Base-by-base conservation (phyloP, 2,888 invertebrate species). In the Syritta pipiens region DNA sequence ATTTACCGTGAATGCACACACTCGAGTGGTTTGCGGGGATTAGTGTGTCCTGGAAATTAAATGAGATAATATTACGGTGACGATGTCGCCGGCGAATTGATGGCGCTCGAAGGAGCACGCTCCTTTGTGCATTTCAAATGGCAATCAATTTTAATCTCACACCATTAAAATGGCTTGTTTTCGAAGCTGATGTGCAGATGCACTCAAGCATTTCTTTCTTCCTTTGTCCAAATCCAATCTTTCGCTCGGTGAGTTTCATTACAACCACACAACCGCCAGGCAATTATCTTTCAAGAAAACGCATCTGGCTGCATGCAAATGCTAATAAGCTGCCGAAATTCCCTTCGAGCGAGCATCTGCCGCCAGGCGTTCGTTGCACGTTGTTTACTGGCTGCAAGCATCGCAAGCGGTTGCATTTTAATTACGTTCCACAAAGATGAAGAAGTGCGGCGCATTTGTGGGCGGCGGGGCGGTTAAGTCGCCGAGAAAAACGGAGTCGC, bases 1-100 rank as follows among this genome's bases (percentile, higher is more conserved):
- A 69, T 62, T 62, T 35, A 49, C 20, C 55, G 17, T 35, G 55
- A 69, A 75, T 68, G 75, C 55, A 35, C 49, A n/a, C n/a, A 57
- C 62, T 55, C 48, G 42, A 69, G 75, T 35, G 62, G 35, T 44
- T 42, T 55, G 48, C 42, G 12, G 28, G 48, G 60, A 68, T 53
- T 55, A n/a, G n/a, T 67, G 68, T 60, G 74, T 55, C 68, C 28
- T 60, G 53, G 26, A 75, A 68, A 53, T 60, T 74, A 53, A 74
- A 53, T 67, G 59, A 53, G 46, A 60, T 40, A 35, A 55, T 42
- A 57, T 55, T 63, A 72, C 72, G 32, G 10, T 32, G 62, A 62
- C 49, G 55, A 55, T 44, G 72, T 51, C 30, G 28, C 37, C 48
- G 40, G 40, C 6, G 40, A 62, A 55, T 49, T 24, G 26, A 22